Evolutionary conservation across 2,113 vertebrate genomes (phyloP).

Genomic region (Macquaria australasica): DNA sequence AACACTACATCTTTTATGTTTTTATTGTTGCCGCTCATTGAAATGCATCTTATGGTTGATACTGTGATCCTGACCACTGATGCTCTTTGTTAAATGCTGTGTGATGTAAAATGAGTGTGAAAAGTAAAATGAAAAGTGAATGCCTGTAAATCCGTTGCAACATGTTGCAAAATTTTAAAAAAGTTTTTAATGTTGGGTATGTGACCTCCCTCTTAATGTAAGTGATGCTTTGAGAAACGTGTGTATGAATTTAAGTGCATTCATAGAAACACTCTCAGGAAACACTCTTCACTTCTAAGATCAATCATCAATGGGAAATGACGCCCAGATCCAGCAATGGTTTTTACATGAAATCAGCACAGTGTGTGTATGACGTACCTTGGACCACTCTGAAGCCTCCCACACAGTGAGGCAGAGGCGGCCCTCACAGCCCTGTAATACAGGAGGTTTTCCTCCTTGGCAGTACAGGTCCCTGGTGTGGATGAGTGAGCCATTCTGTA

Average conservation of each 20-base stretch:
- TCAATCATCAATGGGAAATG: not conserved
- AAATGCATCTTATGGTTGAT: no score
- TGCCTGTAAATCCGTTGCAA: no score
- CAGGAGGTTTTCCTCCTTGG: slow-evolving; percentile 86
- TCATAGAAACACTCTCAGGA: not conserved
- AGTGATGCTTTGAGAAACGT: no score
- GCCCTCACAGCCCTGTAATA: slow-evolving; percentile 91
- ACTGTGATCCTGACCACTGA: no score
- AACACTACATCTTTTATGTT: no score
- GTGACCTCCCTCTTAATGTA: no score
- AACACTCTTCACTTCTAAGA: not conserved
- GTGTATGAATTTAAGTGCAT: no score
- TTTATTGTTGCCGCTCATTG: no score
- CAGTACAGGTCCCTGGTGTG: slow-evolving; percentile 91
- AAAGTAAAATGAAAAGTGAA: not conserved
- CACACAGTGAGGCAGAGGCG: slow-evolving; percentile 92
- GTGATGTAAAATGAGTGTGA: not conserved
- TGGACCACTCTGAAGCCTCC: slow-evolving; percentile 97
- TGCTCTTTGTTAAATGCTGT: not conserved
- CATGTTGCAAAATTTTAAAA: no score
- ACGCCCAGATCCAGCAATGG: not conserved
- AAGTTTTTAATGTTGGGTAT: no score
- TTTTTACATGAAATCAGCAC: not conserved
- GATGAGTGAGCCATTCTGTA: slow-evolving; percentile 92
- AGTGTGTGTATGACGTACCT: slow-evolving; percentile 82